Conservation (phyloP, 2,888 invertebrate genomes). For the Venustoraphidia nigricollis region DNA sequence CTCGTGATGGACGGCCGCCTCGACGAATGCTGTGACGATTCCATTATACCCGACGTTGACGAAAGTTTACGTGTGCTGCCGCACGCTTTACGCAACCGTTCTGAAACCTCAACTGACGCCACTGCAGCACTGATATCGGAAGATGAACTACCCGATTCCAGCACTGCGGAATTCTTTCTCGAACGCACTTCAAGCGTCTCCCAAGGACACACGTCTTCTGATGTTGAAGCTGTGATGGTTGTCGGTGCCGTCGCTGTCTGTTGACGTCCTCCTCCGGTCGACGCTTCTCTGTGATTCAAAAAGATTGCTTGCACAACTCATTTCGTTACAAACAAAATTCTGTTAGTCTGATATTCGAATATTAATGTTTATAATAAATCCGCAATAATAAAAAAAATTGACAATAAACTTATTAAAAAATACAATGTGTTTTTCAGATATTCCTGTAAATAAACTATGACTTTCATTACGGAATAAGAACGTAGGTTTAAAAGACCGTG, state of each 20-base stretch:
- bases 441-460: too few relatives aligned
- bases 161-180: constrained; percentile 48
- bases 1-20: constrained; percentile 29
- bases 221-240: constrained; percentile 21
- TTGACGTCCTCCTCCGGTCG: too few relatives aligned
- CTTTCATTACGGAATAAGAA: too few relatives aligned
- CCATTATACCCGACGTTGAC: constrained; percentile 19
- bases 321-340: neutral
- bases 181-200: constrained; percentile 25
- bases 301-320: constrained; percentile 9
- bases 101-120: constrained; percentile 30
- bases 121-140: constrained; percentile 51
- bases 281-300: neutral
- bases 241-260: too few relatives aligned
- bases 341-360: too few relatives aligned
- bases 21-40: constrained; percentile 25
- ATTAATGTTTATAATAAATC: too few relatives aligned
- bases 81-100: constrained; percentile 44
- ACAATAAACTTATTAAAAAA: too few relatives aligned
- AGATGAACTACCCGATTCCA: constrained; percentile 59
- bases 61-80: constrained; percentile 30
- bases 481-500: too few relatives aligned
- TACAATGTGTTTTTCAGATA: too few relatives aligned
- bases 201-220: constrained; percentile 45
- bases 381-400: too few relatives aligned